Evolutionary conservation across 2,888 invertebrate species (phyloP).

Genomic region (Seira sanloemensis): DNA sequence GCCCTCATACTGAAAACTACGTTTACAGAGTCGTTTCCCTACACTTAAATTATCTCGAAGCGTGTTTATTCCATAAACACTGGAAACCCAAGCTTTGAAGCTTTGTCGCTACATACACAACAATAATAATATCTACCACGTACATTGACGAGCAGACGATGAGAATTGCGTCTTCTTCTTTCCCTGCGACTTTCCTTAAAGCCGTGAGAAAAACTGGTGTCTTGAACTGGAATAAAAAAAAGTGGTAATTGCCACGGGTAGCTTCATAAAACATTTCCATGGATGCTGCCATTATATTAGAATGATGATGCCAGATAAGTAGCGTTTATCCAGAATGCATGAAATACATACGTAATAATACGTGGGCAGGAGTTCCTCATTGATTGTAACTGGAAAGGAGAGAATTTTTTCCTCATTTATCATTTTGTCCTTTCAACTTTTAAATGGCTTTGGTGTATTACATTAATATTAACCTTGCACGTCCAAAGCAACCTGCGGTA

Average conservation of each 20-base stretch:
- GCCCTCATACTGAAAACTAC: conserved; percentile 46
- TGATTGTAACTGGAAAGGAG: not conserved
- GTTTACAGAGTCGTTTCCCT: not conserved
- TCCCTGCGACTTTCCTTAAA: not conserved
- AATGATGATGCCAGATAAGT: too few species aligned
- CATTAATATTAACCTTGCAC: too few species aligned
- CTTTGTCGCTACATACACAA: too few species aligned
- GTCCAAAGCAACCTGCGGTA: too few species aligned
- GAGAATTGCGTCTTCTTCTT: not conserved
- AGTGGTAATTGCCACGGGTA: too few species aligned
- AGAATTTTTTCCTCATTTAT: not conserved
- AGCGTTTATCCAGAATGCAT: too few species aligned
- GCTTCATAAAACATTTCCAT: too few species aligned
- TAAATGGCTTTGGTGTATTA: too few species aligned
- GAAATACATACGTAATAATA: not conserved
- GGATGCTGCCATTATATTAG: too few species aligned
- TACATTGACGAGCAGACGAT: not conserved
- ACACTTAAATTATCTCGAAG: not conserved
- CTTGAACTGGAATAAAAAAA: not conserved
- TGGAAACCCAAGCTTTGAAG: not conserved
- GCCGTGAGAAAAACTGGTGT: not conserved
- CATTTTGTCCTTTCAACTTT: too few species aligned
- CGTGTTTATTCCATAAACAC: not conserved
- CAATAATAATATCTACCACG: too few species aligned
- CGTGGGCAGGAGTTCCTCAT: too few species aligned